phyloP scores from a whole-genome alignment of 2,797 vertebrate genomes.

The Ctenochaetus hawaiiensis region DNA sequence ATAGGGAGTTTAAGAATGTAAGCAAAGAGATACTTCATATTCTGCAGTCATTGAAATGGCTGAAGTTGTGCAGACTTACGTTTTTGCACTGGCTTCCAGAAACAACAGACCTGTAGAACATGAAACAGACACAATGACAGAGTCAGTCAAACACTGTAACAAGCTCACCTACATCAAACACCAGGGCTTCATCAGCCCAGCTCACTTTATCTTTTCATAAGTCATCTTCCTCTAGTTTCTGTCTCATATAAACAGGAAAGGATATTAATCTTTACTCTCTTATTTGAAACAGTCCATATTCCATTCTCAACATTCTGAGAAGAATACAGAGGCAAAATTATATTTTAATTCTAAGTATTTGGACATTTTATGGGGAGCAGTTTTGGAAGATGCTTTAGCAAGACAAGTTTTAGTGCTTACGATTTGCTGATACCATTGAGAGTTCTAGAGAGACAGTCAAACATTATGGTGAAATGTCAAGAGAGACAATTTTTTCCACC shows the following conservation, averaged over 20 bases:
- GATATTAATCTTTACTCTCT: slow-evolving; percentile 10
- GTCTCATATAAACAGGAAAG: slow-evolving; percentile 6
- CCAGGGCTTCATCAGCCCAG: slow-evolving; percentile 5
- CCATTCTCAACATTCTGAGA: slow-evolving; percentile 9
- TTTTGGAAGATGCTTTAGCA: not conserved
- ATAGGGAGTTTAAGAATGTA: not conserved
- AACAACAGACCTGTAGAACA: slow-evolving; percentile 92
- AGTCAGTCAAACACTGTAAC: slow-evolving; percentile 32
- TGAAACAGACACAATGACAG: slow-evolving; percentile 21
- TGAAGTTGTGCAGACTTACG: slow-evolving; percentile 88
- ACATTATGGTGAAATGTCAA: not conserved
- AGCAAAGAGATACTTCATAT: not conserved
- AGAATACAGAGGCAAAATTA: not conserved
- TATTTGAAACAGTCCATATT: not conserved
- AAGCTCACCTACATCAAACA: slow-evolving; percentile 23
- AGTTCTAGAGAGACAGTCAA: not conserved
- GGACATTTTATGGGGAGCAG: slow-evolving; percentile 18
- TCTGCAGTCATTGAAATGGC: not conserved
- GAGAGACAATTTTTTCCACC: not conserved
- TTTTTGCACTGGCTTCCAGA: slow-evolving; percentile 99
- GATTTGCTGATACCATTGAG: not conserved
- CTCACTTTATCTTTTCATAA: slow-evolving; percentile 10
- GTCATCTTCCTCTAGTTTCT: slow-evolving; percentile 6
- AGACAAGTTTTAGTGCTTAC: not conserved
- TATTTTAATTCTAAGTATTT: slow-evolving; percentile 25